Conservation (phyloP, 2,113 vertebrate genomes). For the Plecturocebus donacophilus region DNA sequence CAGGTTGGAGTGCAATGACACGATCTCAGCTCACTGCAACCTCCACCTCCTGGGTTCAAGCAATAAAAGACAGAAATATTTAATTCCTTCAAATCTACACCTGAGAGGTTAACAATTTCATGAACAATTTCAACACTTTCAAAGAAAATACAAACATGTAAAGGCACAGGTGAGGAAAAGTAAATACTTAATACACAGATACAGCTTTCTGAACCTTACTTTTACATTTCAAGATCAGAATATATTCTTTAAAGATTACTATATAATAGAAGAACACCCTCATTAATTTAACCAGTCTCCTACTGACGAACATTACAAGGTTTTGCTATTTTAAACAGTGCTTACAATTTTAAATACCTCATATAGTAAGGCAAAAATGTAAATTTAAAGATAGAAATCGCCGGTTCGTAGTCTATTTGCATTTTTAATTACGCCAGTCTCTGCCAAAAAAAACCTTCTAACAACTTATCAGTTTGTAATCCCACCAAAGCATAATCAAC, state of each 20-base stretch:
- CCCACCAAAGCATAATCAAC: background rate
- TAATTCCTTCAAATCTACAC: background rate
- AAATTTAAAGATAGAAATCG: constrained; percentile 39
- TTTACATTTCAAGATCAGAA: constrained; percentile 22
- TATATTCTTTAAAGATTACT: background rate
- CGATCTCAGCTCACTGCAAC: too few relatives aligned
- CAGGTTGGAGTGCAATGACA: too few relatives aligned
- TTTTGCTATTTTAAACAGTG: constrained; percentile 16
- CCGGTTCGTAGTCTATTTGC: constrained; percentile 2
- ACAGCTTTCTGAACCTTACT: background rate
- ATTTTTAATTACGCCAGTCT: constrained; percentile 34
- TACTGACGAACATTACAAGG: background rate
- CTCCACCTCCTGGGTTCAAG: too few relatives aligned
- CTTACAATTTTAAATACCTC: constrained; percentile 19
- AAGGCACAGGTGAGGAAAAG: background rate
- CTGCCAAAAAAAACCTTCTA: background rate
- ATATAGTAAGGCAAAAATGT: background rate
- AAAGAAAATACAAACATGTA: background rate
- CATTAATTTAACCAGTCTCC: constrained; percentile 2
- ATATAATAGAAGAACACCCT: background rate
- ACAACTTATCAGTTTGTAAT: constrained; percentile 14
- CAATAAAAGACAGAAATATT: background rate
- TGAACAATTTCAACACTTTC: background rate
- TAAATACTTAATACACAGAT: background rate
- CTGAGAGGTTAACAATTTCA: background rate